Percentiles rank a stretch among this genome's conserved stretches.
Conservation (phyloP, 2,888 invertebrate species). For the Cactoblastis cactorum region DNA sequence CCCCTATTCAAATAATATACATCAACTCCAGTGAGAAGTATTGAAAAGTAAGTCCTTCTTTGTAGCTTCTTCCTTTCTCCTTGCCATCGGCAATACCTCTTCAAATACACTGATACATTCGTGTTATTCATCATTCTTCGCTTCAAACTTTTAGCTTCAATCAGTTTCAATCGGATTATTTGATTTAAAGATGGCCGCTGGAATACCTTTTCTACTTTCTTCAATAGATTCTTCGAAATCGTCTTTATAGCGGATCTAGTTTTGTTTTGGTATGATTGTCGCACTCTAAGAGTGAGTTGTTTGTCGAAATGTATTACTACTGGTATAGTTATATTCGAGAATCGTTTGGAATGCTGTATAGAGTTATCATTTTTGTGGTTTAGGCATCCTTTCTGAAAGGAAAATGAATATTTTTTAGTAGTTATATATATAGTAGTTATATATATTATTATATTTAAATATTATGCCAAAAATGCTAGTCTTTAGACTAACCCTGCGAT, state of each 20-base stretch:
- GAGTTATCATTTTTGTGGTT: slow-evolving; percentile 18
- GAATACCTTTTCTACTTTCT: slow-evolving; percentile 45
- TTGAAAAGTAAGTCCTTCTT: slow-evolving; percentile 49
- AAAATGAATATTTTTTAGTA: too few relatives aligned
- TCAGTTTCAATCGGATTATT: slow-evolving; percentile 42
- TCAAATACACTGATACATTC: slow-evolving; percentile 48
- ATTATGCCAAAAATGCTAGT: too few relatives aligned
- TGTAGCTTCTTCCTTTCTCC: slow-evolving; percentile 38
- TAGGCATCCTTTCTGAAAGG: slow-evolving; percentile 28
- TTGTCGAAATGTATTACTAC: slow-evolving; percentile 58
- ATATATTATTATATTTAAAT: too few relatives aligned
- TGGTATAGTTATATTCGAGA: slow-evolving; percentile 40
- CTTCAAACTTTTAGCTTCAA: slow-evolving; percentile 49
- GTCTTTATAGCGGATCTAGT: slow-evolving; percentile 41
- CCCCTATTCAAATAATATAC: slow-evolving; percentile 43
- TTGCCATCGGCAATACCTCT: slow-evolving; percentile 63
- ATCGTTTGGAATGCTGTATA: slow-evolving; percentile 29
- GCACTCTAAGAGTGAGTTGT: slow-evolving; percentile 35
- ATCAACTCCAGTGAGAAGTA: slow-evolving; percentile 58
- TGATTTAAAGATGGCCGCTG: slow-evolving; percentile 43
- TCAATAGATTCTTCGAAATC: slow-evolving; percentile 38
- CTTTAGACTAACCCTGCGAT: too few relatives aligned
- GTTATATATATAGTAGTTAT: too few relatives aligned
- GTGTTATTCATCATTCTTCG: slow-evolving; percentile 40
- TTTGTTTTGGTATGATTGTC: slow-evolving; percentile 33